Percentiles rank a stretch among this genome's conserved stretches.
These are phyloP conservation scores for Loxodonta africana DNA, from an alignment of 2,113 vertebrate genomes.

Conservation along the genomic window DNA sequence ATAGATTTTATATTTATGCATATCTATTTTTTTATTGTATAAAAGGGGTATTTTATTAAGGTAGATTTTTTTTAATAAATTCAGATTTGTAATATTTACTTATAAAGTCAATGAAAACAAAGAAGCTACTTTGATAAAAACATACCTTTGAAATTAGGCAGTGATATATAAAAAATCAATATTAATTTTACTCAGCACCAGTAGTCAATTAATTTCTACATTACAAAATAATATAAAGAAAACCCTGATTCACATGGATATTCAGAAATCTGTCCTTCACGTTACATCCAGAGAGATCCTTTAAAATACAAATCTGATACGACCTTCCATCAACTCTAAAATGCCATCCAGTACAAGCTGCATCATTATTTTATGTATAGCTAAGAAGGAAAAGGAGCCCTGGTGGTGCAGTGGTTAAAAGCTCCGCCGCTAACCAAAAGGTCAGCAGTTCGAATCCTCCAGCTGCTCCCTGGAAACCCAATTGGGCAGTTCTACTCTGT, in stretches of 20 bases:
- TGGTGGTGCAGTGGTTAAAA: too few relatives aligned
- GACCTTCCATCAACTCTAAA: conserved; percentile 47
- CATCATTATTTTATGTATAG: conserved; percentile 9
- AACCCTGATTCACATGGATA: neutral
- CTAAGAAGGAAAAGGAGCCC: neutral
- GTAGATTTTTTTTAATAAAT: neutral
- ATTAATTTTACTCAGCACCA: neutral
- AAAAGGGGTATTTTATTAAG: neutral
- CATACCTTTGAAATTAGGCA: conserved; percentile 16
- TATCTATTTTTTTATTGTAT: neutral
- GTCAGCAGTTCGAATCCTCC: too few relatives aligned
- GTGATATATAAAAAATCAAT: neutral
- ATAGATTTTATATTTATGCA: neutral
- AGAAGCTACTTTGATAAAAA: neutral
- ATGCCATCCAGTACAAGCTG: neutral
- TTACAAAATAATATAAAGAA: conserved; percentile 23
- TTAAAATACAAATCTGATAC: neutral
- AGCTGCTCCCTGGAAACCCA: too few relatives aligned
- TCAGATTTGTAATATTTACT: conserved; percentile 28
- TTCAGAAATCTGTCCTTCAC: neutral
- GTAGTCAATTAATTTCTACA: neutral
- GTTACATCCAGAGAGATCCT: neutral
- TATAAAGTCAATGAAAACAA: conserved; percentile 5
- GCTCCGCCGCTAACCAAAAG: too few relatives aligned
- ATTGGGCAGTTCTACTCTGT: too few relatives aligned